Conservation (phyloP, 2,113 vertebrate genomes). For the Theristicus caerulescens region DNA sequence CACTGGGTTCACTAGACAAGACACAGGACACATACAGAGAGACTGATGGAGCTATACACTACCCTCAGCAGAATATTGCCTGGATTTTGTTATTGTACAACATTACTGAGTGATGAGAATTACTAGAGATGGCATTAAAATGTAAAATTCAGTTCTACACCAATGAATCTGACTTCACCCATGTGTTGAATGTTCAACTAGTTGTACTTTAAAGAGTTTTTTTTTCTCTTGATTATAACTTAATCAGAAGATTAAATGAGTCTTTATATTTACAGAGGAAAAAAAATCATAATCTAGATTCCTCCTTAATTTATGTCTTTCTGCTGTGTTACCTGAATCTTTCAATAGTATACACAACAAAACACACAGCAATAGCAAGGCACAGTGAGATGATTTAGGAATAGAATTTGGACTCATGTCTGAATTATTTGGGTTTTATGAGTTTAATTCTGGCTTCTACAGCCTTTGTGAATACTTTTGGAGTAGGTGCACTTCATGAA, state of each 20-base stretch:
- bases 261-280: neutral
- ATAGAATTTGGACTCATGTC: neutral
- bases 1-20: neutral
- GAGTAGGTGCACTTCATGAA: neutral
- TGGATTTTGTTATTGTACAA: neutral
- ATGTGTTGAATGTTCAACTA: neutral
- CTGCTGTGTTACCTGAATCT: neutral
- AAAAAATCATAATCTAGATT: neutral
- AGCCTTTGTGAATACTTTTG: neutral
- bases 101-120: neutral
- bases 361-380: neutral
- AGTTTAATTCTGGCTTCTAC: neutral
- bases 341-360: neutral
- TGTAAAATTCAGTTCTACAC: neutral
- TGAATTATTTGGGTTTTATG: neutral
- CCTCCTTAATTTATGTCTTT: neutral
- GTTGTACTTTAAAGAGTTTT: neutral
- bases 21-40: neutral
- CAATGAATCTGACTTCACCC: neutral
- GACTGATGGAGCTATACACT: neutral
- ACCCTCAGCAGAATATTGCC: neutral
- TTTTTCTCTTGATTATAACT: neutral
- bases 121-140: neutral
- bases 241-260: neutral
- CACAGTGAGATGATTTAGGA: neutral